Evolutionary conservation across 1,140 invertebrate species (phyloP).

Genomic region (Macrobrachium nipponense): DNA sequence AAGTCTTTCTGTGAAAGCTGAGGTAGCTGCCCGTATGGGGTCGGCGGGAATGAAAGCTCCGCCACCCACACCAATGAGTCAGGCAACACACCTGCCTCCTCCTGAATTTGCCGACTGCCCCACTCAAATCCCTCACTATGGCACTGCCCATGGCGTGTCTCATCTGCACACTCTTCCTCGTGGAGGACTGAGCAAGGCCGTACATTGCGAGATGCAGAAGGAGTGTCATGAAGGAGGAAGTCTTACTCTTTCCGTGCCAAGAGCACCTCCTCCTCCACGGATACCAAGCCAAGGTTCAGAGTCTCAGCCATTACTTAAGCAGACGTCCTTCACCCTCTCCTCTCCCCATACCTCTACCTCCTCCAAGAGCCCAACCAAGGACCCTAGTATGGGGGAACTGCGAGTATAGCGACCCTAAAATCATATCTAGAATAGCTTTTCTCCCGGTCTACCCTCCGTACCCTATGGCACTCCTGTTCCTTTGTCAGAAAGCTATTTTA

Average conservation of each 20-base stretch:
- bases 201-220: conserved; percentile 81
- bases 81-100: conserved; percentile 65
- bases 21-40: conserved; percentile 32
- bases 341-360: conserved; percentile 59
- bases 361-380: conserved; percentile 64
- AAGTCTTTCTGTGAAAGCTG: conserved; percentile 51
- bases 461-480: background rate
- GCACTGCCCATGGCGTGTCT: conserved; percentile 52
- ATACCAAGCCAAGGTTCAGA: conserved; percentile 63
- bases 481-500: conserved; percentile 1
- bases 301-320: conserved; percentile 64
- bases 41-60: conserved; percentile 46
- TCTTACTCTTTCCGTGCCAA: conserved; percentile 58
- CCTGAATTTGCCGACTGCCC: conserved; percentile 66
- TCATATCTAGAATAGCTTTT: background rate
- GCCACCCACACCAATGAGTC: conserved; percentile 55
- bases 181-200: conserved; percentile 78
- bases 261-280: conserved; percentile 72
- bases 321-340: conserved; percentile 61
- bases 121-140: conserved; percentile 51
- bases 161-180: conserved; percentile 63
- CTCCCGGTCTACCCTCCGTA: conserved; percentile 11
- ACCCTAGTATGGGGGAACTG: conserved; percentile 57
- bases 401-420: conserved; percentile 59
- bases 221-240: conserved; percentile 71